Percentiles rank a stretch among this genome's conserved stretches.
Evolutionary conservation across 2,888 invertebrate genomes (phyloP).

Genomic region (Pterostichus niger): DNA sequence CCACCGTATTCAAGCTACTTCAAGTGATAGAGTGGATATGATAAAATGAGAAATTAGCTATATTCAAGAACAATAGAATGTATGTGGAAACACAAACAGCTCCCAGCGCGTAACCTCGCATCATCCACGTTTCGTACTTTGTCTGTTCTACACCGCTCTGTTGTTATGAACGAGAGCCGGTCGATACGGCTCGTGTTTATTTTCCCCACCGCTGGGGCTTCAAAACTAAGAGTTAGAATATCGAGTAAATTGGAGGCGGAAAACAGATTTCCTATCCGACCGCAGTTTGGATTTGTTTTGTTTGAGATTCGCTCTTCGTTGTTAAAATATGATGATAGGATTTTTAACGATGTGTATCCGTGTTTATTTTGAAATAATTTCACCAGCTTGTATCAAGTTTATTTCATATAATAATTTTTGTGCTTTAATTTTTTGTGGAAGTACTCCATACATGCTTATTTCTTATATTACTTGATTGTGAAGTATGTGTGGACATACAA

Average conservation of each 20-base stretch:
- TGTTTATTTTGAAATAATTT: constrained; percentile 38
- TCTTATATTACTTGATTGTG: too few species aligned
- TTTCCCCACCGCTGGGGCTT: constrained; percentile 2
- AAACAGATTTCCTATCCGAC: constrained; percentile 1
- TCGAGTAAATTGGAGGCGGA: constrained; percentile 11
- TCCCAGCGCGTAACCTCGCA: too few species aligned
- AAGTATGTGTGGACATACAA: too few species aligned
- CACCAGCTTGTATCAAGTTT: not conserved
- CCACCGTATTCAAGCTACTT: not conserved
- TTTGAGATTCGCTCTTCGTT: not conserved
- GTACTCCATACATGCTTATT: too few species aligned
- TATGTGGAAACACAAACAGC: too few species aligned
- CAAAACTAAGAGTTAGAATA: constrained; percentile 15
- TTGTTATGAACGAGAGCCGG: not conserved
- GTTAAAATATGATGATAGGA: constrained; percentile 11
- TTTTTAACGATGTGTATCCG: constrained; percentile 21
- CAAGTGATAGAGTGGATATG: constrained; percentile 14
- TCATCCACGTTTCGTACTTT: too few species aligned
- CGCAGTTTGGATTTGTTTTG: constrained; percentile 12
- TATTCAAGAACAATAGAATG: not conserved
- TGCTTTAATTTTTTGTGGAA: not conserved
- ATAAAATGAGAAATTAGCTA: constrained; percentile 47
- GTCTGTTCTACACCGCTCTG: too few species aligned
- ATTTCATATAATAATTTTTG: not conserved
- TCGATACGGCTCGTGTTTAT: constrained; percentile 24